Evolutionary conservation across 1,140 invertebrate species (phyloP), one percentile per base, ranked within the genome.

Genomic region (Drosophila setifemur): DNA sequence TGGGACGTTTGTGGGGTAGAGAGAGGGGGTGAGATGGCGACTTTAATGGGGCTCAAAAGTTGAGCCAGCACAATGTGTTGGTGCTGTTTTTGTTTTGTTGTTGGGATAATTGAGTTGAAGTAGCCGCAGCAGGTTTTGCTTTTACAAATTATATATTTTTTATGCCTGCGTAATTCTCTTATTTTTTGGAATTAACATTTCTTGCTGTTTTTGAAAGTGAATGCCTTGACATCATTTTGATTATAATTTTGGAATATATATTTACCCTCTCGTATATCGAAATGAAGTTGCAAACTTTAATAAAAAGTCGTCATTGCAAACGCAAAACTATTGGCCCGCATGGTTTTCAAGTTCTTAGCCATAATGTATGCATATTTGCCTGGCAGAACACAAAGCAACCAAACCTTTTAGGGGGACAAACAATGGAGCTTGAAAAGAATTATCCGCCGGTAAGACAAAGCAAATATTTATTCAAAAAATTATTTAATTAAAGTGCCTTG

Each of bases 141-240:
- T 64, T 64, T 61, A 64, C 57, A 64, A 64, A 64, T 64, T 64
- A 63, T 64, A 63, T 61, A 35, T 48, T 49, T 63, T 64, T 23
- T 64, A 64, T 64, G 60, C 42, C 60, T 35, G 55, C 55, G 53
- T 37, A 63, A 35, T 63, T 48, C 60, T 64, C 19, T 25, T 26
- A 25, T 29, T 12, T 18, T 77, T 72, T 77, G 26, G 44, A 57
- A 35, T 72, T 77, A 35, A 63, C 26, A 55, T 52, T 67, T 78
- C 57, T 74, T 68, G 35, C 49, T 47, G 31, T 61, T 87, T 87
- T 81, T 87, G 72, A 81, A 86, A 85, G 81, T 85, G 49, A 85
- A 66, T 75, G 69, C 78, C 78, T 83, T 83, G 78, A 83, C 78
- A 85, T 83, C 57, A 70, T 76, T 82, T 82, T 53, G 42, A 43